A percentile compares a stretch with the other conserved stretches of the same genome.
phyloP scores from a whole-genome alignment of 2,797 vertebrate species.

The Anabas testudineus region DNA sequence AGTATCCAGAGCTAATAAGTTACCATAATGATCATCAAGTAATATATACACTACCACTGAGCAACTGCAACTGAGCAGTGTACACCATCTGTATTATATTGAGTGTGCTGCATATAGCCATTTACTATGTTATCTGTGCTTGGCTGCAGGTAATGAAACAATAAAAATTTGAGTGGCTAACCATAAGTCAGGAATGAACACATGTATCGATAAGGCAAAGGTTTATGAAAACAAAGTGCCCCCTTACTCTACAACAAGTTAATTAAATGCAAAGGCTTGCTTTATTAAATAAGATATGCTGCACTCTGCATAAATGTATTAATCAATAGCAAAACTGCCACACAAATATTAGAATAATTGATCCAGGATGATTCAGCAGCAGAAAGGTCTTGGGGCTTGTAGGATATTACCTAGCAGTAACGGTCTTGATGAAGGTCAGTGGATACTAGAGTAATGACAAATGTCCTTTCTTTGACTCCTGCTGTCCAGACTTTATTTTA shows the following conservation, averaged over 20 bases:
- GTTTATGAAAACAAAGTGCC: slow-evolving; percentile 72
- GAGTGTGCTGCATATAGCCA: slow-evolving; percentile 40
- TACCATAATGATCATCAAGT: slow-evolving; percentile 15
- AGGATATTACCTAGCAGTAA: slow-evolving; percentile 74
- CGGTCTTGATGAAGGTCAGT: slow-evolving; percentile 75
- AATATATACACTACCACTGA: slow-evolving; percentile 22
- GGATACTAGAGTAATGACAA: slow-evolving; percentile 74
- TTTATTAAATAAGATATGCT: slow-evolving; percentile 81
- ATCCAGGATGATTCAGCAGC: slow-evolving; percentile 80
- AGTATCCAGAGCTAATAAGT: slow-evolving; percentile 2
- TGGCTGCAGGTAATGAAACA: slow-evolving; percentile 45
- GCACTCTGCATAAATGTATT: slow-evolving; percentile 78
- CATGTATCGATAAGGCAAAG: slow-evolving; percentile 65
- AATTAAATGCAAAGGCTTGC: slow-evolving; percentile 72
- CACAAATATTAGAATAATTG: slow-evolving; percentile 83
- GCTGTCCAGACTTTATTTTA: slow-evolving; percentile 75
- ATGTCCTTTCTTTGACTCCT: slow-evolving; percentile 73
- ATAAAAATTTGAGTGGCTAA: slow-evolving; percentile 55
- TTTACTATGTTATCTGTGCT: slow-evolving; percentile 34
- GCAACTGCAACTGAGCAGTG: slow-evolving; percentile 27
- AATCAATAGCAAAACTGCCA: slow-evolving; percentile 79
- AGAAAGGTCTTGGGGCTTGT: slow-evolving; percentile 55
- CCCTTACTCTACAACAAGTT: slow-evolving; percentile 65
- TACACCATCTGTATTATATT: slow-evolving; percentile 26
- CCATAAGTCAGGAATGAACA: slow-evolving; percentile 67